phyloP scores from a whole-genome alignment of 2,888 invertebrate species.

The Pasiphila rectangulata region DNA sequence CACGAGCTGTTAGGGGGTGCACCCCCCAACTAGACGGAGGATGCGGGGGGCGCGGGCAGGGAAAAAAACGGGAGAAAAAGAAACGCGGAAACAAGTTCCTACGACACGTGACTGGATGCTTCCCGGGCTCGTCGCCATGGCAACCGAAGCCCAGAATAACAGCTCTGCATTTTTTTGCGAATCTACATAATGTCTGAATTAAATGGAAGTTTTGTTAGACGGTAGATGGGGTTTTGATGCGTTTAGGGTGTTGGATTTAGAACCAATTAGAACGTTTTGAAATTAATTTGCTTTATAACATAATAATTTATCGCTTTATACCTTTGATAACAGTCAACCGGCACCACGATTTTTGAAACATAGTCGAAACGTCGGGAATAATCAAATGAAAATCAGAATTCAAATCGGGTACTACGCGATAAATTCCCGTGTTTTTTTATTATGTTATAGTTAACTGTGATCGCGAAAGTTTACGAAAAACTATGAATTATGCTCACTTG shows the following conservation, averaged over 20 bases:
- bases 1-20: slow-evolving; percentile 64
- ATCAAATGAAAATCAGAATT: no score
- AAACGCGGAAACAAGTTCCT: slow-evolving; percentile 74
- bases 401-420: no score
- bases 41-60: slow-evolving; percentile 45
- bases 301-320: no score
- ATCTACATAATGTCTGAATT: slow-evolving; percentile 27
- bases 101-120: slow-evolving; percentile 79
- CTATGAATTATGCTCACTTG: no score
- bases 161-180: slow-evolving; percentile 35
- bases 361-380: no score
- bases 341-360: no score
- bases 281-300: no score
- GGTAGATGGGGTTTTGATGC: slow-evolving; percentile 1
- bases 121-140: slow-evolving; percentile 73
- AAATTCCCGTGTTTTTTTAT: no score
- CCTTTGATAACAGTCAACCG: no score
- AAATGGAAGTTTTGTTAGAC: slow-evolving; percentile 1
- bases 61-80: slow-evolving; percentile 72
- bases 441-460: no score
- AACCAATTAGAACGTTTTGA: neutral
- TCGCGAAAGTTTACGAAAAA: no score
- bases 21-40: slow-evolving; percentile 26
- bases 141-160: slow-evolving; percentile 49
- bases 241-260: no score